Evolutionary conservation across 1,140 invertebrate species (phyloP).

Genomic region (Akabosia matsudoensis): DNA sequence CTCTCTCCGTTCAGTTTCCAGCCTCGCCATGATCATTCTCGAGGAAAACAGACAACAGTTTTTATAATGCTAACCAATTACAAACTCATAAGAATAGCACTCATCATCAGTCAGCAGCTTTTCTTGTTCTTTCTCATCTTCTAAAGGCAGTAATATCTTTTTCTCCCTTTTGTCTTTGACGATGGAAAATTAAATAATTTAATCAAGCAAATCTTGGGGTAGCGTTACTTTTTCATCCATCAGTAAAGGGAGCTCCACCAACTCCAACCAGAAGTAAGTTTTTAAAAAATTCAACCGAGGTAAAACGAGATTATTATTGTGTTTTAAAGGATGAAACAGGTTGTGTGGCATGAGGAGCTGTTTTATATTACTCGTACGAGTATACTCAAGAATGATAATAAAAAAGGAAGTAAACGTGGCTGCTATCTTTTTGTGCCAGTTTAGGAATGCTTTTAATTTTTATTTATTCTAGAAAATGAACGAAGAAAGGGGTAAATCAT

Average conservation of each 20-base stretch:
- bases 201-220: neutral
- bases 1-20: too few species aligned
- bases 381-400: neutral
- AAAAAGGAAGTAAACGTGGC: neutral
- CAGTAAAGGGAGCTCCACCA: neutral
- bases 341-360: too few species aligned
- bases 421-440: neutral
- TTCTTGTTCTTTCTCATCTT: neutral
- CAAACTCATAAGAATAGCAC: neutral
- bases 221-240: neutral
- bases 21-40: too few species aligned
- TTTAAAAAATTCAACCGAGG: neutral
- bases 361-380: neutral
- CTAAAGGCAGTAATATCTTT: neutral
- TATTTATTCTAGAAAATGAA: neutral
- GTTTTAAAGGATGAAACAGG: too few species aligned
- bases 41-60: neutral
- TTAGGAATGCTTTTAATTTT: neutral
- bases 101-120: neutral
- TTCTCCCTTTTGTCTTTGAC: neutral
- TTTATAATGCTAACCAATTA: constrained; percentile 7
- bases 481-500: neutral
- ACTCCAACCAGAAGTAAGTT: neutral
- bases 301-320: too few species aligned
- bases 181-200: constrained; percentile 16